A percentile compares a stretch with the other conserved stretches of the same genome.
These are phyloP conservation scores for Romanogobio albipinnatus DNA, from an alignment of 2,113 vertebrate genomes.

Conservation along the genomic window DNA sequence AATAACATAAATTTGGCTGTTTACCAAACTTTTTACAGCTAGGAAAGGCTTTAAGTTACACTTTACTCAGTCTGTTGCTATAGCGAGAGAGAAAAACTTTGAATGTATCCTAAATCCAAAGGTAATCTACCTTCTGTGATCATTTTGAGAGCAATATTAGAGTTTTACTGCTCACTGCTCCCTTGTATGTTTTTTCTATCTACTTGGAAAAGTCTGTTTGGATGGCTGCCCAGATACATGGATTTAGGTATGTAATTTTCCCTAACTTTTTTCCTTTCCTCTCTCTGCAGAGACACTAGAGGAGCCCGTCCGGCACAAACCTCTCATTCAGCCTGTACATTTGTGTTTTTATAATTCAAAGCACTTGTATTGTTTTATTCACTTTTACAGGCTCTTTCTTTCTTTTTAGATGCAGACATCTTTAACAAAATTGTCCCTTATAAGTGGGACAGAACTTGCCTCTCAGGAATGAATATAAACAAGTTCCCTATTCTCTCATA, in stretches of 20 bases:
- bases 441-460: neutral
- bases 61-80: slow-evolving; percentile 27
- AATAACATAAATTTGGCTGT: neutral
- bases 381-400: neutral
- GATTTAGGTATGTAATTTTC: slow-evolving; percentile 65
- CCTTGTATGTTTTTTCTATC: slow-evolving; percentile 63
- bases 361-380: neutral
- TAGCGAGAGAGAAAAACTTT: slow-evolving; percentile 45
- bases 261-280: slow-evolving; percentile 27
- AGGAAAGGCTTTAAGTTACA: neutral
- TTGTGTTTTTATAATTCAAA: slow-evolving; percentile 40
- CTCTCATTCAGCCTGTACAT: slow-evolving; percentile 35
- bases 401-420: slow-evolving; percentile 7
- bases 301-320: slow-evolving; percentile 22
- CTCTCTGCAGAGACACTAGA: slow-evolving; percentile 23
- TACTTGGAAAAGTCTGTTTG: slow-evolving; percentile 67
- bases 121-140: slow-evolving; percentile 61
- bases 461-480: slow-evolving; percentile 37
- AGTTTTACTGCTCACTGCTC: slow-evolving; percentile 57
- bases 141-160: slow-evolving; percentile 66
- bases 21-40: neutral
- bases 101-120: slow-evolving; percentile 44
- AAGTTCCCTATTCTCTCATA: slow-evolving; percentile 61
- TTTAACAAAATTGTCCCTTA: slow-evolving; percentile 15
- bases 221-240: slow-evolving; percentile 70